Evolutionary conservation across 2,888 invertebrate species (phyloP).

Genomic region (Lasioglossum figueresi): DNA sequence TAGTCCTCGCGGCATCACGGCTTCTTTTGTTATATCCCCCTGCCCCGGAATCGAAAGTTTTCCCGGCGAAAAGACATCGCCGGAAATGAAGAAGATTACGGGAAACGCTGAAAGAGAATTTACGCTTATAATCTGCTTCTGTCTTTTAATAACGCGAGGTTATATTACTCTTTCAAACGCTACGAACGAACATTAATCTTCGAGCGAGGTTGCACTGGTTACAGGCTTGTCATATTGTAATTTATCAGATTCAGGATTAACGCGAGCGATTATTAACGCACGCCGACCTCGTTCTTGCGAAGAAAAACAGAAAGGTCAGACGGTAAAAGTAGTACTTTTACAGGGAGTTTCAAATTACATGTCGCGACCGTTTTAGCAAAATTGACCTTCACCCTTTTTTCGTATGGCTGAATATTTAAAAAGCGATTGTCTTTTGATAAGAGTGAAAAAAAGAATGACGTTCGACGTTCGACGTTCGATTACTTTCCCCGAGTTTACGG

Average conservation of each 20-base stretch:
- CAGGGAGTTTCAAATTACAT: too few species aligned
- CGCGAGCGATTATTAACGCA: background rate
- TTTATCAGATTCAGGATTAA: background rate
- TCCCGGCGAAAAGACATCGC: background rate
- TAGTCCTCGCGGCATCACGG: slow-evolving; percentile 9
- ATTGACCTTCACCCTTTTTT: background rate
- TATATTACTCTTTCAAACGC: background rate
- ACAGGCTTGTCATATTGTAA: background rate
- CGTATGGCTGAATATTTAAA: background rate
- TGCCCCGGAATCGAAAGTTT: background rate
- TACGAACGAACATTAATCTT: background rate
- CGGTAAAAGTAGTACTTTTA: background rate
- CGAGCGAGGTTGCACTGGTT: background rate
- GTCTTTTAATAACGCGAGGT: background rate
- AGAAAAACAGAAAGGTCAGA: background rate
- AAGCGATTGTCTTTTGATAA: background rate
- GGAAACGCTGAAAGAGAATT: background rate
- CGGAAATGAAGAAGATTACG: background rate
- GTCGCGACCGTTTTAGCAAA: too few species aligned
- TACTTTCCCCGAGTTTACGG: background rate
- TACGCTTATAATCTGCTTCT: background rate
- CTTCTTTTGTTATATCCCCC: background rate
- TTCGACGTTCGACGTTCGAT: background rate
- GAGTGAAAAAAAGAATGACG: background rate
- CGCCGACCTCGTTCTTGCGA: background rate